phyloP scores from a whole-genome alignment of 2,888 invertebrate genomes.

The Plebejus argus region DNA sequence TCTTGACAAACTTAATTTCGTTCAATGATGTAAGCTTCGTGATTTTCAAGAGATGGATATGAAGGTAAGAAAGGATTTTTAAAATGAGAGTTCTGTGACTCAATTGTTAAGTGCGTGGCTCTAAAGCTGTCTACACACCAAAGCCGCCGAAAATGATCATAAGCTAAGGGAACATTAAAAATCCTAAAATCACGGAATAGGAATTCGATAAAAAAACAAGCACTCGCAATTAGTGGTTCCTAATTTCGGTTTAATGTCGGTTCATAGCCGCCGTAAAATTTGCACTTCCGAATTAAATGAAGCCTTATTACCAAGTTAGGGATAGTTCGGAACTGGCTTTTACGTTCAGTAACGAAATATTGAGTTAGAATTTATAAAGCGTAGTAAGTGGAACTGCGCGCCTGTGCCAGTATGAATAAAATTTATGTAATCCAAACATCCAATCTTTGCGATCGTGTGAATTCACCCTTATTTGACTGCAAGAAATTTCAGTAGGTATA shows the following conservation, averaged over 20 bases:
- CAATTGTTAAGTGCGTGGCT: too few relatives aligned
- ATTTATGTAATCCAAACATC: neutral
- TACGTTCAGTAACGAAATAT: constrained; percentile 47
- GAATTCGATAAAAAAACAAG: constrained; percentile 11
- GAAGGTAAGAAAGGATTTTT: too few relatives aligned
- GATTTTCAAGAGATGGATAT: too few relatives aligned
- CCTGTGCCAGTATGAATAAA: neutral
- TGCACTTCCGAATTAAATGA: constrained; percentile 47
- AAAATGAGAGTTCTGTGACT: too few relatives aligned
- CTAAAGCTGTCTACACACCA: too few relatives aligned
- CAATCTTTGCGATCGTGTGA: constrained; percentile 11
- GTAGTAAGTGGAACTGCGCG: constrained; percentile 42
- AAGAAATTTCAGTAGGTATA: constrained; percentile 6
- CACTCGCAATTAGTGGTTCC: neutral
- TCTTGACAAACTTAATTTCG: too few relatives aligned
- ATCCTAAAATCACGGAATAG: neutral
- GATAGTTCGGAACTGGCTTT: constrained; percentile 52
- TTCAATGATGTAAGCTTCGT: too few relatives aligned
- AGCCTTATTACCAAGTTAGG: constrained; percentile 45
- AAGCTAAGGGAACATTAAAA: neutral
- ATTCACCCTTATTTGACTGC: constrained; percentile 14
- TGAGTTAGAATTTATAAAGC: constrained; percentile 48
- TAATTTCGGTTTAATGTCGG: constrained; percentile 42
- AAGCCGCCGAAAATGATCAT: too few relatives aligned
- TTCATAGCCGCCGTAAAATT: constrained; percentile 48